Conservation (phyloP, 2,113 vertebrate genomes). For the Notothenia coriiceps region DNA sequence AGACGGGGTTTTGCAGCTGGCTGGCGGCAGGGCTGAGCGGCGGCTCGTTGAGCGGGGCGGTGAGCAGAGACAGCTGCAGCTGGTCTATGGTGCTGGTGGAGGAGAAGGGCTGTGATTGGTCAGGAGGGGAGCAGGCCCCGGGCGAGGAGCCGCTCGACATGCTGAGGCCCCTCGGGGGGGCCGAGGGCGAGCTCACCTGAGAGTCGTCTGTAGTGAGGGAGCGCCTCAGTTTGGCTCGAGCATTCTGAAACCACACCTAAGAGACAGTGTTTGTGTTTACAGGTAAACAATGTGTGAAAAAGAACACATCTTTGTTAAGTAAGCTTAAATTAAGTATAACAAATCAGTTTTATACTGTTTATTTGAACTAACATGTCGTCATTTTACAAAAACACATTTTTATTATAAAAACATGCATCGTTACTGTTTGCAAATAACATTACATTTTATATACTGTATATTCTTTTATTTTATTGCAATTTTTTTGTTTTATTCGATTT, state of each 20-base stretch:
- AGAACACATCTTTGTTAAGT: background rate
- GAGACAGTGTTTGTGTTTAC: background rate
- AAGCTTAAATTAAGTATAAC: background rate
- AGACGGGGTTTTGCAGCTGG: slow-evolving; percentile 38
- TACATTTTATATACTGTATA: no score
- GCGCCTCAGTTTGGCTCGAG: slow-evolving; percentile 81
- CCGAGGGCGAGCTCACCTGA: slow-evolving; percentile 50
- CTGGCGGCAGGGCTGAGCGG: background rate
- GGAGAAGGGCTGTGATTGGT: slow-evolving; percentile 25
- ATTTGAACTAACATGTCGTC: no score
- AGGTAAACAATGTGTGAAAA: background rate
- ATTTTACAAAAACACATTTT: no score
- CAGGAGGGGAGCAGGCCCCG: background rate
- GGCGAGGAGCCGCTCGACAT: slow-evolving; percentile 29
- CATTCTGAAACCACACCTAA: slow-evolving; percentile 86
- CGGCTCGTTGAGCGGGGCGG: slow-evolving; percentile 52
- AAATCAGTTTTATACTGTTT: background rate
- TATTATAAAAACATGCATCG: no score
- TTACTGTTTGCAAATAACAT: no score
- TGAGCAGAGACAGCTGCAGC: slow-evolving; percentile 76
- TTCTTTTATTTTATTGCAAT: no score
- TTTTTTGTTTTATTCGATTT: background rate
- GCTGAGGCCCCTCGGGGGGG: slow-evolving; percentile 14
- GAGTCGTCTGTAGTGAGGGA: slow-evolving; percentile 74
- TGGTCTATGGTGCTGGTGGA: slow-evolving; percentile 79